phyloP scores from a whole-genome alignment of 2,113 vertebrate species.

The Silurus glanis region DNA sequence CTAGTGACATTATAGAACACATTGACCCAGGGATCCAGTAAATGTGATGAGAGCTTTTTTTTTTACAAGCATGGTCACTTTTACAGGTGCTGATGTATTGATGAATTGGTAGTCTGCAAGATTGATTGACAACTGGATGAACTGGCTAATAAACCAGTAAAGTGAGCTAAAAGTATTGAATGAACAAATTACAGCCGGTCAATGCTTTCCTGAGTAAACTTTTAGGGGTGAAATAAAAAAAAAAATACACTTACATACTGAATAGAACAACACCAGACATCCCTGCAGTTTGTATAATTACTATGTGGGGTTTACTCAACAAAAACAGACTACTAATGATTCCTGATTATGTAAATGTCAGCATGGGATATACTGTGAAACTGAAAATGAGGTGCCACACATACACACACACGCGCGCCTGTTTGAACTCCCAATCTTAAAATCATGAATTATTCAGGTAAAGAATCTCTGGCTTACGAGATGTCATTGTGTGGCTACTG shows the following conservation, averaged over 20 bases:
- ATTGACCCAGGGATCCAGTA: conserved; percentile 10
- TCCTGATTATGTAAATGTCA: conserved; percentile 65
- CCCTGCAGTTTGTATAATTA: conserved; percentile 58
- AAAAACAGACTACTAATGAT: conserved; percentile 61
- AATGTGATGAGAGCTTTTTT: conserved; percentile 15
- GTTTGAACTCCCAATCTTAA: conserved; percentile 54
- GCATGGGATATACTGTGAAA: conserved; percentile 48
- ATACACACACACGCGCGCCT: conserved; percentile 1
- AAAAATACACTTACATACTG: neutral
- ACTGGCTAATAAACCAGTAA: conserved; percentile 42
- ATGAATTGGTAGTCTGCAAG: conserved; percentile 36
- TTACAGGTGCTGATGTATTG: conserved; percentile 45
- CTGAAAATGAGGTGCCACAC: neutral
- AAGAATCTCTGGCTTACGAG: conserved; percentile 51
- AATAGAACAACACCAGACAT: conserved; percentile 18
- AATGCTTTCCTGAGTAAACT: conserved; percentile 4
- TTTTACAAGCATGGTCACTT: conserved; percentile 15
- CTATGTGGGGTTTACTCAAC: conserved; percentile 49
- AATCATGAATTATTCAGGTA: conserved; percentile 70
- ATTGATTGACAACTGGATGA: conserved; percentile 44
- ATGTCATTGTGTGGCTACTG: conserved; percentile 38
- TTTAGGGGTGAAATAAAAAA: neutral
- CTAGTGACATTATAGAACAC: neutral
- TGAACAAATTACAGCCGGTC: conserved; percentile 36
- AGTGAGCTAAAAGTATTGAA: conserved; percentile 38